Evolutionary conservation across 2,888 invertebrate genomes (phyloP).

Genomic region (Cosmorhoe ocellata): DNA sequence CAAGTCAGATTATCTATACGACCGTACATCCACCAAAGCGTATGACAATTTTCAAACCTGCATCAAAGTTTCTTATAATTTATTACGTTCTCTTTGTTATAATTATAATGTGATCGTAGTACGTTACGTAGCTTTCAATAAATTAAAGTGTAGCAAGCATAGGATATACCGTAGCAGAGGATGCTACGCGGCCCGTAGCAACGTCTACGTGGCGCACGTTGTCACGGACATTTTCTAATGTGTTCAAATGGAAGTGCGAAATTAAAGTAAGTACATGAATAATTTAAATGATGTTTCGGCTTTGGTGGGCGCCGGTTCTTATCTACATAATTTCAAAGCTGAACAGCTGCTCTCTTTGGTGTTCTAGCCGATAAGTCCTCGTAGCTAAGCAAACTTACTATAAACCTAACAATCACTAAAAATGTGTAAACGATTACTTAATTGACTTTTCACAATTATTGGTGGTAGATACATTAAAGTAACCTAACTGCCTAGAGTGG

Average conservation of each 20-base stretch:
- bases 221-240: neutral
- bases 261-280: neutral
- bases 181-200: constrained; percentile 14
- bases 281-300: neutral
- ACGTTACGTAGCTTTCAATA: too few species aligned
- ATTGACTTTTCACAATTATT: constrained; percentile 15
- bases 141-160: too few species aligned
- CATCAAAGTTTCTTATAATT: too few species aligned
- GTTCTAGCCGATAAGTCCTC: constrained; percentile 74
- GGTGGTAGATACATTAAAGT: constrained; percentile 7
- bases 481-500: neutral
- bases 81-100: too few species aligned
- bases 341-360: constrained; percentile 68
- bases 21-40: constrained; percentile 12
- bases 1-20: constrained; percentile 41
- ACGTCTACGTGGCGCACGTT: constrained; percentile 5
- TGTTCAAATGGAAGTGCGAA: neutral
- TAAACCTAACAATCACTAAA: constrained; percentile 30
- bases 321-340: constrained; percentile 37
- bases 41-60: too few species aligned
- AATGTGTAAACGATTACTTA: constrained; percentile 21
- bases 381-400: constrained; percentile 44
- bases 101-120: too few species aligned
- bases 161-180: constrained; percentile 7
- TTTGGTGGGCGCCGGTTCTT: constrained; percentile 1